Evolutionary conservation across 2,797 vertebrate genomes (phyloP).

Genomic region (Sibirionetta formosa): DNA sequence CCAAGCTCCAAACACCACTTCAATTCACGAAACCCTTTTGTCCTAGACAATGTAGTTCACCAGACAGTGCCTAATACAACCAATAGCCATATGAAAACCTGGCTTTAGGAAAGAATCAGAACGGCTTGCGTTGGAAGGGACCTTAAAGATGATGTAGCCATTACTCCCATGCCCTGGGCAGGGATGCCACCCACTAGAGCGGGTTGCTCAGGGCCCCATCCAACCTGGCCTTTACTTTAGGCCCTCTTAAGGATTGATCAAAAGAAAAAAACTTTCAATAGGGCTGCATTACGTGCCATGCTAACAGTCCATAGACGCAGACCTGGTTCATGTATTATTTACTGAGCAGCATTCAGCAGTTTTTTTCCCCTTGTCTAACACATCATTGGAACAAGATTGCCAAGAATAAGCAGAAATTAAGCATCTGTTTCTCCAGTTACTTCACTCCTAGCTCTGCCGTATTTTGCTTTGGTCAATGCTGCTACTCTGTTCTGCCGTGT

Average conservation of each 20-base stretch:
- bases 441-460: conserved; percentile 4
- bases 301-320: not conserved
- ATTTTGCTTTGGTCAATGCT: conserved; percentile 32
- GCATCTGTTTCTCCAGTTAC: conserved; percentile 32
- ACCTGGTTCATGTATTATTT: conserved; percentile 1
- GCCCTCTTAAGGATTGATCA: not conserved
- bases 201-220: too few relatives aligned
- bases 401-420: conserved; percentile 56
- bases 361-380: not conserved
- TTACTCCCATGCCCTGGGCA: too few relatives aligned
- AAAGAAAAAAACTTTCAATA: not conserved
- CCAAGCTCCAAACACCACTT: not conserved
- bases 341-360: conserved; percentile 27
- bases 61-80: conserved; percentile 3
- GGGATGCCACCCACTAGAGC: too few relatives aligned
- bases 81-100: not conserved
- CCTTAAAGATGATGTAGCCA: too few relatives aligned
- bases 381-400: conserved; percentile 16
- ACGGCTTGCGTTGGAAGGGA: too few relatives aligned
- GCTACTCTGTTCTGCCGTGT: not conserved
- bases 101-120: not conserved
- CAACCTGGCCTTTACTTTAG: not conserved
- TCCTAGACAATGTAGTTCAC: conserved; percentile 7
- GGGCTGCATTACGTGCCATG: not conserved
- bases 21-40: not conserved